Evolutionary conservation across 2,113 vertebrate genomes (phyloP), one percentile per base, ranked within the genome.

Genomic region (Lagopus leucura): DNA sequence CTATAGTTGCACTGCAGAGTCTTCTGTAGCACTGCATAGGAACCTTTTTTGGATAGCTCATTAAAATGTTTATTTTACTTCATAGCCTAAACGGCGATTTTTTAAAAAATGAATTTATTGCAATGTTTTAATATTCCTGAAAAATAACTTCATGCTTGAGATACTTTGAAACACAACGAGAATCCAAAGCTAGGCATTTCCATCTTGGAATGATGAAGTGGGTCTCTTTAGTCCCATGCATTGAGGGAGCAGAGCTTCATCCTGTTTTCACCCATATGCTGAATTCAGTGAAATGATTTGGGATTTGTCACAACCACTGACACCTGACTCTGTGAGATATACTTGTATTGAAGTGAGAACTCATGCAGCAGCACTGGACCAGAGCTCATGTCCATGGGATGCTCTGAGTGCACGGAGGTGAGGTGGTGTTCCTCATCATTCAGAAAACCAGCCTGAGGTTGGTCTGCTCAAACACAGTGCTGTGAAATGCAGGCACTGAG

Each of bases 131-230:
- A 66, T 89, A 88, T 86, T 75, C 58, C 75, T 92, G 67, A 82
- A 96, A 96, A 95, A 92, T 48, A 70, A 40, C 25, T 90, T 95
- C 94, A 87, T 27, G 11, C 86, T 88, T 94, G 91, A 90, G 92
- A 94, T 63, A 55, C 25, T 81, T 60, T 19, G 28, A 60, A 82
- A 52, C 67, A 77, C 80, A 90, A 74, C 0, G 10, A 74, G 79
- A 24, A 66, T 60, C 82, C 60, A 40, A 72, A 86, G 32, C 50
- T 34, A 64, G 60, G 42, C 40, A 55, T 74, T 95, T 90, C 47
- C 47, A 27, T 13, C 1, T 67, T 28, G 22, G 47, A 28, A 81
- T 10, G 5, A 13, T 90, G 42, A 86, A 73, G 58, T 28, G 80
- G 36, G 13, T 45, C 24, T 81, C 5, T 89, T 83, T 73, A 79